Conservation (phyloP, 37 sponge, comb jelly and placozoan genomes). For the Aplysina aerophoba region DNA sequence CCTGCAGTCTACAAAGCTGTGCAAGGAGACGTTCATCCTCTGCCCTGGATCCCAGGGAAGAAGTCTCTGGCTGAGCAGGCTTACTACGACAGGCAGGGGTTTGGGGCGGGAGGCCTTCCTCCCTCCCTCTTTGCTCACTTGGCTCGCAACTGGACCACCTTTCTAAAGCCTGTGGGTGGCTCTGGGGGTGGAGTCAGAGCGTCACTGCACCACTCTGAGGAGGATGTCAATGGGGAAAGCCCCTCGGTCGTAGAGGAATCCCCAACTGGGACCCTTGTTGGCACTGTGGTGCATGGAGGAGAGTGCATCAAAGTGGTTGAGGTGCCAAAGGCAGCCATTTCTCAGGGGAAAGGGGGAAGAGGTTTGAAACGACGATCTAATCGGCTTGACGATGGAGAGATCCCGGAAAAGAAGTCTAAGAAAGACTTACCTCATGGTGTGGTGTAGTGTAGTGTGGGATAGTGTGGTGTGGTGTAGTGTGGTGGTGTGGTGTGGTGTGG, state of each 20-base stretch:
- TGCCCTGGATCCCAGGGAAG: not conserved
- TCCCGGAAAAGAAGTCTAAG: no score
- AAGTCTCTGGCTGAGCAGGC: not conserved
- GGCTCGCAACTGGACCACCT: conserved; percentile 51
- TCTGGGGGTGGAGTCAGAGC: not conserved
- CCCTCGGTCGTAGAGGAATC: no score
- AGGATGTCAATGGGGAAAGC: no score
- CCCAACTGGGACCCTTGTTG: not conserved
- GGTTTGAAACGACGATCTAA: not conserved
- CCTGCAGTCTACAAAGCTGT: not conserved
- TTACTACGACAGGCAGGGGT: conserved; percentile 41
- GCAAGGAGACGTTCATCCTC: not conserved
- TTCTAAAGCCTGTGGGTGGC: not conserved
- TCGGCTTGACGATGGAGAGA: no score
- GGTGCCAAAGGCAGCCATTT: conserved; percentile 8
- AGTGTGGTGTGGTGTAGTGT: no score
- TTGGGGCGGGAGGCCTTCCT: conserved; percentile 76
- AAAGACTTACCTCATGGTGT: no score
- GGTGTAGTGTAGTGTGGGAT: no score
- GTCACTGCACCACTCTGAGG: no score
- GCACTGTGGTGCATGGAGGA: no score
- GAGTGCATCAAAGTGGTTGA: not conserved
- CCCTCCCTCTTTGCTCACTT: conserved; percentile 62
- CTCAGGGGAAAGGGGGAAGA: not conserved
- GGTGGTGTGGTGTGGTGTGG: no score